These are phyloP conservation scores for Larimichthys crocea DNA, from an alignment of 2,113 vertebrate species.

Conservation along the genomic window DNA sequence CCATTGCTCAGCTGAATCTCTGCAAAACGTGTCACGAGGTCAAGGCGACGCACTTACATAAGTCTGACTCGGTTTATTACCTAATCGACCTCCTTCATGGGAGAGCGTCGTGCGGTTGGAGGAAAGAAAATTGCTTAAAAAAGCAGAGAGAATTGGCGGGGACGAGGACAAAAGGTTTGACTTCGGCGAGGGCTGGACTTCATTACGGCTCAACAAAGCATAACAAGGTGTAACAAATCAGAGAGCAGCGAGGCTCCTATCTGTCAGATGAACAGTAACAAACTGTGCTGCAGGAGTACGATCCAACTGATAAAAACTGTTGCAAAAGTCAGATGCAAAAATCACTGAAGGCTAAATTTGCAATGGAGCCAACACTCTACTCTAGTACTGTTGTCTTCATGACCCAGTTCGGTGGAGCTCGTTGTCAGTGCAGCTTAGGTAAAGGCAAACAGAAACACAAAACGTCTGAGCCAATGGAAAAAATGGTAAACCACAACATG, in stretches of 20 bases:
- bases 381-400: background rate
- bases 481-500: background rate
- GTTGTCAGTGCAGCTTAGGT: background rate
- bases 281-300: background rate
- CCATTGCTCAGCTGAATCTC: conserved; percentile 8
- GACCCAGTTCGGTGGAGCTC: background rate
- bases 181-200: conserved; percentile 19
- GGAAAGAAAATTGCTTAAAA: background rate
- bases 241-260: background rate
- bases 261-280: conserved; percentile 6
- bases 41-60: conserved; percentile 24
- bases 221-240: conserved; percentile 24
- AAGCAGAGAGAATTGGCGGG: background rate
- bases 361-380: conserved; percentile 1
- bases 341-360: background rate
- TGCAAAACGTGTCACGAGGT: conserved; percentile 4
- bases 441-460: background rate
- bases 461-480: background rate
- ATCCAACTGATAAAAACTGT: conserved; percentile 15
- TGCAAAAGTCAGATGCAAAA: background rate
- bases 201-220: conserved; percentile 24
- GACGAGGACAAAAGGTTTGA: conserved; percentile 1
- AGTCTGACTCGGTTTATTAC: conserved; percentile 43
- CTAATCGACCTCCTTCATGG: conserved; percentile 18
- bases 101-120: background rate